These are phyloP conservation scores for Heliconius charithonia DNA, from an alignment of 2,888 invertebrate species.

Conservation along the genomic window DNA sequence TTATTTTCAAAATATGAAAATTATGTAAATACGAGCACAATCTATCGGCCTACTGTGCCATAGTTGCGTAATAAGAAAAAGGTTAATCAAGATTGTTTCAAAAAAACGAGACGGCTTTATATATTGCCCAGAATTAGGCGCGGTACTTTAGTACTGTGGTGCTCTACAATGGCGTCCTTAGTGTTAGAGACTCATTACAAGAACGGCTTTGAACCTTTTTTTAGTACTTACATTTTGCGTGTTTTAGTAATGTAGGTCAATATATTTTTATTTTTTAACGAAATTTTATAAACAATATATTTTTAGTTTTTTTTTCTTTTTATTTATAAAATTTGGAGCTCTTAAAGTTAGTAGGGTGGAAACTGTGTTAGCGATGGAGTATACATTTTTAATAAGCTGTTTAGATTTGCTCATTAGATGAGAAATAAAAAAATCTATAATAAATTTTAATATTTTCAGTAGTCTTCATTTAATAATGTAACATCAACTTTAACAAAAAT, in stretches of 20 bases:
- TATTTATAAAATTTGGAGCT: not conserved
- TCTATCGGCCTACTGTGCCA: slow-evolving; percentile 33
- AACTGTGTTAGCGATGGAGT: not conserved
- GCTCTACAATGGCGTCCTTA: slow-evolving; percentile 20
- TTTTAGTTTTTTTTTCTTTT: too few relatives aligned
- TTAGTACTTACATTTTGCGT: not conserved
- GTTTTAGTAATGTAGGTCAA: slow-evolving; percentile 21
- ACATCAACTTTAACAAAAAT: not conserved
- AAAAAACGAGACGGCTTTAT: slow-evolving; percentile 47
- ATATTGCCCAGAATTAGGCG: slow-evolving; percentile 48
- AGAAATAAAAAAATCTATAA: too few relatives aligned
- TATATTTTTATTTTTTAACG: not conserved
- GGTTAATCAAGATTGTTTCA: slow-evolving; percentile 48
- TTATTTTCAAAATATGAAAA: slow-evolving; percentile 34
- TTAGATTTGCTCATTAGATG: too few relatives aligned
- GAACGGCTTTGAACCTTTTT: slow-evolving; percentile 1
- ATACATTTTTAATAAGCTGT: not conserved
- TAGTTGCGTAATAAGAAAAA: slow-evolving; percentile 44
- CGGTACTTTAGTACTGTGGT: slow-evolving; percentile 39
- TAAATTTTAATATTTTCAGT: not conserved
- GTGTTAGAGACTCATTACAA: slow-evolving; percentile 1
- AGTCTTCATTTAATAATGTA: not conserved
- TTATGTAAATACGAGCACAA: slow-evolving; percentile 38
- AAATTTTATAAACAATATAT: too few relatives aligned
- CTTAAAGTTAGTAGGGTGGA: not conserved